A percentile compares a stretch with the other conserved stretches of the same genome.
Evolutionary conservation across 1,140 invertebrate genomes (phyloP).

Genomic region (Camponotus floridanus): DNA sequence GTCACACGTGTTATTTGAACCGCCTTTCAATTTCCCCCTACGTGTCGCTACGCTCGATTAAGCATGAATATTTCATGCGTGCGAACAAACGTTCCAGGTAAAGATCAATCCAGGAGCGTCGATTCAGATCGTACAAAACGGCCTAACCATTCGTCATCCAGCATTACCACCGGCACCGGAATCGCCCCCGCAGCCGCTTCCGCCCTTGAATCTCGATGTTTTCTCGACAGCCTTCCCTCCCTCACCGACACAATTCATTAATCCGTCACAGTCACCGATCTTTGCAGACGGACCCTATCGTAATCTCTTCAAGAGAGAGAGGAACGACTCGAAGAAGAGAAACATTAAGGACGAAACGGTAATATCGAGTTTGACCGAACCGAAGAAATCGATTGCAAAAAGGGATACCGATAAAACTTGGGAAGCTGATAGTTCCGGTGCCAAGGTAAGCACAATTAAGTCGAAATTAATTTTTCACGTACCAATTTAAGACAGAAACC

Average conservation of each 20-base stretch:
- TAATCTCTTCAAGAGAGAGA: slow-evolving; percentile 76
- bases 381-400: slow-evolving; percentile 63
- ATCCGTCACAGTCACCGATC: slow-evolving; percentile 36
- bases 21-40: not conserved
- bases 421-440: not conserved
- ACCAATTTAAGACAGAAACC: not conserved
- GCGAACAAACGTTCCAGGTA: slow-evolving; percentile 73
- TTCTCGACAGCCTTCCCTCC: slow-evolving; percentile 57
- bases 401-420: slow-evolving; percentile 33
- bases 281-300: slow-evolving; percentile 72
- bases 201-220: slow-evolving; percentile 76
- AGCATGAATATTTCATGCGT: slow-evolving; percentile 35
- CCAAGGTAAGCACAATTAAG: slow-evolving; percentile 53
- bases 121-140: slow-evolving; percentile 80
- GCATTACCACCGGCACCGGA: slow-evolving; percentile 68
- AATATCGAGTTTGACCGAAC: not conserved
- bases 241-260: slow-evolving; percentile 68
- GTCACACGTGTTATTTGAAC: not conserved
- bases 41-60: not conserved
- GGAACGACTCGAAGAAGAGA: slow-evolving; percentile 65
- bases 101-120: slow-evolving; percentile 83
- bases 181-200: slow-evolving; percentile 76
- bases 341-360: slow-evolving; percentile 25
- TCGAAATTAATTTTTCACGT: not conserved
- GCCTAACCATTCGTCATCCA: slow-evolving; percentile 82